Evolutionary conservation across 2,113 vertebrate species (phyloP).

Genomic region (Hippolais icterina): DNA sequence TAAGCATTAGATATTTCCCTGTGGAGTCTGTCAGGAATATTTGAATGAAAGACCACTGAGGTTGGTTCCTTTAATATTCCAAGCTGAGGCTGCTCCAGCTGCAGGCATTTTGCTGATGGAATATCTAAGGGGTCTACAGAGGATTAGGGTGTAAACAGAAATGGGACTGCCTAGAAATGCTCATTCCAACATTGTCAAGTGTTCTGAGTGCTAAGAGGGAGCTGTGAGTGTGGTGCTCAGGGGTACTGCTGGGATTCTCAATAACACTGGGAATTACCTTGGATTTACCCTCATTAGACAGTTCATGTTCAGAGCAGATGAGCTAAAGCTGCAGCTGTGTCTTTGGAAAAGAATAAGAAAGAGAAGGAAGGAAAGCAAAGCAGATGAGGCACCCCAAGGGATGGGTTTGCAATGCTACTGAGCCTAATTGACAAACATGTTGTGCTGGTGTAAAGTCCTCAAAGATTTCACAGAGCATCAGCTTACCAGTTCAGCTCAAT

Average conservation of each 20-base stretch:
- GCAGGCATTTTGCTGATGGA: background rate
- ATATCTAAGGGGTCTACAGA: background rate
- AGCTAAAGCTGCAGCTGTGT: background rate
- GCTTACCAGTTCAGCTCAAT: background rate
- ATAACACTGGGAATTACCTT: background rate
- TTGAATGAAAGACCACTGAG: background rate
- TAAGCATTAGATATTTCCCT: background rate
- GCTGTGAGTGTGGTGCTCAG: background rate
- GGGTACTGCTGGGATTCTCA: background rate
- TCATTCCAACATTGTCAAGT: background rate
- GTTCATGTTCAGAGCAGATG: background rate
- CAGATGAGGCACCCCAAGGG: slow-evolving; percentile 13
- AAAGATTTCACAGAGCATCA: slow-evolving; percentile 2
- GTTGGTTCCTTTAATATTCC: background rate
- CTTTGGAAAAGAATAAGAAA: background rate
- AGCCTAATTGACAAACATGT: background rate
- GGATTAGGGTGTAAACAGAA: background rate
- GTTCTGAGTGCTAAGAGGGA: background rate
- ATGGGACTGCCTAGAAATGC: background rate
- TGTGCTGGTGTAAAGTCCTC: slow-evolving; percentile 37
- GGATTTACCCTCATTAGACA: background rate
- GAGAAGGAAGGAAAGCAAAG: background rate
- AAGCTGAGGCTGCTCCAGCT: background rate
- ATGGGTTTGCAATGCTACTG: background rate
- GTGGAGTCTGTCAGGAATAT: background rate